Base-by-base conservation (phyloP, 1,140 invertebrate species). In the Drosophila pruinosa region DNA sequence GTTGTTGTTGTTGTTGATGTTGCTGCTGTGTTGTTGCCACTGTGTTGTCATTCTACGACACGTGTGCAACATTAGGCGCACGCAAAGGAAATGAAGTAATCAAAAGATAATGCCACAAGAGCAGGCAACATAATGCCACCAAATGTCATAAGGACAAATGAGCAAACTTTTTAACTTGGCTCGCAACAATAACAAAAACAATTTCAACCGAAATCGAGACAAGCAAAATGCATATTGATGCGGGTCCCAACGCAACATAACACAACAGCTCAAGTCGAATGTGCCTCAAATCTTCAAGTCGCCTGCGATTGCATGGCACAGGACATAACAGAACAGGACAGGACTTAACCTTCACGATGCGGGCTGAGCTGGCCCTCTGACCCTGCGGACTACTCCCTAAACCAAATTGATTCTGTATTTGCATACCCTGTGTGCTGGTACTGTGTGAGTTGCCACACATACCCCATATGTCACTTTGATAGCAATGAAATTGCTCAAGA, bases 61-160 rank as follows among this genome's bases (percentile, higher is more conserved):
- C 65, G 58, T 74, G 71, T 75, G 59, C n/a, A 52, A 45, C 63
- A 48, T 64, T 72, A 71, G 43, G 63, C 43, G 45, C 34, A 67
- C 10, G 19, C 24, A 4, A 22, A 67, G 81, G 76, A 85, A 85
- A 86, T 80, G 76, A 73, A 86, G 72, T 81, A 86, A 85, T 85
- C 81, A 86, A 86, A 85, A 80, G 81, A 86, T 85, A 85, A 86
- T 82, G 79, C 59, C 71, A 67, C 79, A 82, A 78, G 75, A 62
- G 19, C 34, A 80, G 58, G 28, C 63, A 65, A 63, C 45, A 56
- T 85, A 63, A 75, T 72, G 68, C 69, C 47, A 54, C 52, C 75
- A 62, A 41, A 68, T 65, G 61, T 45, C 75, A 78, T 64, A 61
- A 77, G 57, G 26, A 59, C 38, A 83, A 81, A 82, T 70, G 72